Percentiles rank a stretch among this genome's conserved stretches.
Conservation (phyloP, 1,140 invertebrate species). For the Ceratosolen solmsi region DNA sequence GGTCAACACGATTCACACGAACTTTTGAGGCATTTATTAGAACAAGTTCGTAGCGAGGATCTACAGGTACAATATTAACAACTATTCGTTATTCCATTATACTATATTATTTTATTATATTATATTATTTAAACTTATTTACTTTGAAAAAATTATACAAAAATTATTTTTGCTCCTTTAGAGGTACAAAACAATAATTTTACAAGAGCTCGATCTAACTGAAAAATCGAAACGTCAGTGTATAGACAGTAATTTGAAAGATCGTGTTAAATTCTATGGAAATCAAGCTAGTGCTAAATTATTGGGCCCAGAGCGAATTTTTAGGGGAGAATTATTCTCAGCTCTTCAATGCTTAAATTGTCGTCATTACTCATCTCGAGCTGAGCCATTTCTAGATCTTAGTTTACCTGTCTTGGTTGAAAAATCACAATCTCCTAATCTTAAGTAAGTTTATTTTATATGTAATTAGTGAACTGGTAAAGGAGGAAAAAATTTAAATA, state of each 20-base stretch:
- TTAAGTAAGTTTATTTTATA: conserved; percentile 56
- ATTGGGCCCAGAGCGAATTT: conserved; percentile 84
- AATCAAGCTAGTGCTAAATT: conserved; percentile 86
- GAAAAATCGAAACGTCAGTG: conserved; percentile 80
- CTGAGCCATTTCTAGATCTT: conserved; percentile 95
- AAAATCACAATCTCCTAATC: conserved; percentile 78
- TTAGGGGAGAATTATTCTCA: conserved; percentile 91
- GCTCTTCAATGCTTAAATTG: conserved; percentile 93
- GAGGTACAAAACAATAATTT: conserved; percentile 84
- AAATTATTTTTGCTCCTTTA: conserved; percentile 67
- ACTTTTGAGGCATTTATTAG: conserved; percentile 89
- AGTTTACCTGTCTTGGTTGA: conserved; percentile 89
- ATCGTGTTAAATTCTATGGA: conserved; percentile 85
- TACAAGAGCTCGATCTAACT: conserved; percentile 80
- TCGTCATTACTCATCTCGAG: conserved; percentile 85
- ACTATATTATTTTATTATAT: conserved; percentile 11
- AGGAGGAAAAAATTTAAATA: no score
- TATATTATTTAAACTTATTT: neutral
- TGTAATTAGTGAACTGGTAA: neutral
- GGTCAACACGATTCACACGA: conserved; percentile 98
- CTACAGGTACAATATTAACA: conserved; percentile 58
- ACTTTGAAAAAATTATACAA: neutral
- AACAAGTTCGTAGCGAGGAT: conserved; percentile 80
- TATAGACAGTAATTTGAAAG: conserved; percentile 82
- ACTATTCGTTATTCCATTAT: no score